phyloP scores from a whole-genome alignment of 92 coral and sea anemone genomes.

The Phenganax marumi region DNA sequence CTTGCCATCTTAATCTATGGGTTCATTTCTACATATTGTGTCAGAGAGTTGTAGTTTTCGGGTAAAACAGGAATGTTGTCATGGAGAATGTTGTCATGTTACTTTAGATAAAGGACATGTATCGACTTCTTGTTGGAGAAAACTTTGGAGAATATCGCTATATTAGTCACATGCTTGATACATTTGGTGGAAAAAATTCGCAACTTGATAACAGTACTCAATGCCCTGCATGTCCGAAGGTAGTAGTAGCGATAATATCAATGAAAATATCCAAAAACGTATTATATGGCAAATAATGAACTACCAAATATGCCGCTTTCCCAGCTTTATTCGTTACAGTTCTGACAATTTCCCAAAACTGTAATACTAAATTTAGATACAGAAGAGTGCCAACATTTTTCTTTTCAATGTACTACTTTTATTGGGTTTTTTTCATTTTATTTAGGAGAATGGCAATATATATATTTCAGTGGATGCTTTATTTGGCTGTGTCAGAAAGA shows the following conservation, averaged over 20 bases:
- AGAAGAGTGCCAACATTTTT: no score
- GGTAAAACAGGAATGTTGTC: no score
- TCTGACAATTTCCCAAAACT: no score
- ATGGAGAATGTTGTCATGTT: no score
- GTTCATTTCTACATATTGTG: no score
- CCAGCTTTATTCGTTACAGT: no score
- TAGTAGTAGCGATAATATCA: background rate
- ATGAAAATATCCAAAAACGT: no score
- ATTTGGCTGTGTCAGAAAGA: slow-evolving; percentile 48
- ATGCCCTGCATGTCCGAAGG: slow-evolving; percentile 53
- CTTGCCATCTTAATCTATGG: no score
- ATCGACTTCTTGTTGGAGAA: slow-evolving; percentile 46
- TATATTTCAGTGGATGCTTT: slow-evolving; percentile 47
- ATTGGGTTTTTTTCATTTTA: background rate
- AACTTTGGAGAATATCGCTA: slow-evolving; percentile 39
- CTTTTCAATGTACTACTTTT: background rate
- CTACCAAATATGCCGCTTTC: no score
- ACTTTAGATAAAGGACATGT: slow-evolving; percentile 7
- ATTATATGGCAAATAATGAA: no score
- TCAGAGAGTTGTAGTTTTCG: no score
- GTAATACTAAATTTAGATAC: no score
- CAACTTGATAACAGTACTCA: slow-evolving; percentile 5
- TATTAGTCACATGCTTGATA: slow-evolving; percentile 24
- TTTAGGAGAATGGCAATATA: slow-evolving; percentile 50
- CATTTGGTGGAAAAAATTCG: slow-evolving; percentile 18